These are phyloP conservation scores for Macrotus californicus DNA, from an alignment of 2,113 vertebrate species.

Conservation along the genomic window DNA sequence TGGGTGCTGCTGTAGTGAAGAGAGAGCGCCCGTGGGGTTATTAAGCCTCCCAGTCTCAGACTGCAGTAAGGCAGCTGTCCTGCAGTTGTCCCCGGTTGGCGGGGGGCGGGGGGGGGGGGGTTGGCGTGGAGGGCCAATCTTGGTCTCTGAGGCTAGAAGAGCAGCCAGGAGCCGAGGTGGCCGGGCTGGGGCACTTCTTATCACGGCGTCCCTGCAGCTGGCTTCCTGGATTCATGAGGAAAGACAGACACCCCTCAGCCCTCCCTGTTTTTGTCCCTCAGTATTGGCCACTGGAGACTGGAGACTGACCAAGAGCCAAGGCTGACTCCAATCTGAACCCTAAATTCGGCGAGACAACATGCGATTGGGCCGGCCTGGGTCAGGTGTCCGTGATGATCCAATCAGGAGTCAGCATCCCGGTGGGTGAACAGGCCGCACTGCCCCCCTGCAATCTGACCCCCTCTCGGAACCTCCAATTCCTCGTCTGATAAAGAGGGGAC, in stretches of 20 bases:
- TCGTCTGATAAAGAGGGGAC: not conserved
- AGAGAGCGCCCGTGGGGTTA: not conserved
- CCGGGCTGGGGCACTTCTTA: not conserved
- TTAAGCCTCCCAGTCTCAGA: not conserved
- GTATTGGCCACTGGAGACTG: not conserved
- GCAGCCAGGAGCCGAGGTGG: not conserved
- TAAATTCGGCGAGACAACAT: not conserved
- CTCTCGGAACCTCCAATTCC: not conserved
- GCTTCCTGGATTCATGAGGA: not conserved
- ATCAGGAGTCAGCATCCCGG: not conserved
- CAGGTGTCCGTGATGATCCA: not conserved
- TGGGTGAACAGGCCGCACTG: not conserved
- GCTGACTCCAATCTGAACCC: not conserved
- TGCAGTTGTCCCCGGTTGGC: too few species aligned
- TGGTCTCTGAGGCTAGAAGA: not conserved
- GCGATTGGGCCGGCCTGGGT: not conserved
- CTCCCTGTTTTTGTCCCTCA: not conserved
- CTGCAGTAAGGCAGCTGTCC: not conserved
- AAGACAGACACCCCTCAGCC: not conserved
- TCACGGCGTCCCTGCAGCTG: not conserved
- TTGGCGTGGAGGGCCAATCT: not conserved
- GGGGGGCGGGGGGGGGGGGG: too few species aligned
- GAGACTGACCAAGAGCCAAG: not conserved
- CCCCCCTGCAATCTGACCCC: not conserved
- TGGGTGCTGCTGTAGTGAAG: not conserved